Base-by-base conservation (phyloP, 2,797 vertebrate species). In the Tragelaphus oryx region DNA sequence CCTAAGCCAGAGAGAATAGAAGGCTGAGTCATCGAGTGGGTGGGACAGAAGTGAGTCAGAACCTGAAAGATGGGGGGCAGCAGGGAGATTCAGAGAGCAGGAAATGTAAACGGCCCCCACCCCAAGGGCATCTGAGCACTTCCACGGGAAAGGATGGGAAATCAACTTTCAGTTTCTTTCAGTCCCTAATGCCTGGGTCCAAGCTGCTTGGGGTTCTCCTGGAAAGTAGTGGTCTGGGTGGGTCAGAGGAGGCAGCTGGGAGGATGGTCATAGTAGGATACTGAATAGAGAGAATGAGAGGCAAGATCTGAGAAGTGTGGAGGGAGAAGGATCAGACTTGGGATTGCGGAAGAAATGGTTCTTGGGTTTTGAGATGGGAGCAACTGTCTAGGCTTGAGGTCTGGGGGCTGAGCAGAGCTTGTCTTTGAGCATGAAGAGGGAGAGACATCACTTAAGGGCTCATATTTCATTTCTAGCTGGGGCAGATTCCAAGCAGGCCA, bases 11-110 rank as follows among this genome's bases (percentile, higher is more conserved):
- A 48, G 75, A 92, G 74, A 83, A 44, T n/a, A 55, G 20, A 81
- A 95, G 92, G 3, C 82, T 94, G 95, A 97, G 92, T 94, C 90
- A 95, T 2, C 50, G 80, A 48, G 93, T 81, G 89, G 95, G 90
- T 78, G 85, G 95, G 78, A 88, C 81, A 57, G 82, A 82, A 90
- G 54, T 96, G 93, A 96, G 94, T 96, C 95, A 94, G 74, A 79
- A 81, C 76, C 22, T 13, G 24, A 79, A 94, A 95, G 88, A 57
- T 46, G 28, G 50, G 81, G 85, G 91, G 18, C 33, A 65, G 57
- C 55, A 37, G 28, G 20, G 57, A 88, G 84, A 44, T n/a, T 65
- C 24, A 24, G 28, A 78, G 20, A 76, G 48, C 28, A 86, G 33
- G 68, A 88, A 93, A 57, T 55, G n/a, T 76, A 65, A 75, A 71